phyloP scores from a whole-genome alignment of 2,113 vertebrate genomes.

The Tenebrosternarchus preto region DNA sequence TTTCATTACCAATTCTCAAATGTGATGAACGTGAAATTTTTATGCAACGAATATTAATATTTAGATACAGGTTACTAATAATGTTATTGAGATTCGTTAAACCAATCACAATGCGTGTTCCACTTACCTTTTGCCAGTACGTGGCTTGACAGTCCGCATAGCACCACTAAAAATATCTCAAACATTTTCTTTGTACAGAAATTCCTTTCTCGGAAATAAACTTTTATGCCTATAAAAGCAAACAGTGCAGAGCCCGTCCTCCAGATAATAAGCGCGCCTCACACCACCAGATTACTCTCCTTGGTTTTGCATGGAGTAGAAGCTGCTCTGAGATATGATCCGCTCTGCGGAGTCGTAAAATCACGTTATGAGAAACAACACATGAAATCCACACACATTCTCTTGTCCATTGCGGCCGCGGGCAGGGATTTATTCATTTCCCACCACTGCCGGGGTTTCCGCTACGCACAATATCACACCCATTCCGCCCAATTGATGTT shows the following conservation, averaged over 20 bases:
- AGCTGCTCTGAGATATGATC: slow-evolving; percentile 48
- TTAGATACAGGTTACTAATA: not conserved
- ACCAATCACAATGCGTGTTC: not conserved
- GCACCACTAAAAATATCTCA: slow-evolving; percentile 63
- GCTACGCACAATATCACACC: too few species aligned
- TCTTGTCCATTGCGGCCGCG: slow-evolving; percentile 63
- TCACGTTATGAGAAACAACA: slow-evolving; percentile 45
- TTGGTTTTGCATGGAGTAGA: slow-evolving; percentile 43
- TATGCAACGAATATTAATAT: not conserved
- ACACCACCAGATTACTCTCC: not conserved
- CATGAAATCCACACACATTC: slow-evolving; percentile 64
- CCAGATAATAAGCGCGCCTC: slow-evolving; percentile 23
- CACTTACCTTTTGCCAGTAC: slow-evolving; percentile 72
- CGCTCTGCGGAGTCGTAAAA: slow-evolving; percentile 58
- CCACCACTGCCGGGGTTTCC: slow-evolving; percentile 65
- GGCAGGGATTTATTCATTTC: slow-evolving; percentile 74
- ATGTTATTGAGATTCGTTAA: not conserved
- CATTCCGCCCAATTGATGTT: too few species aligned
- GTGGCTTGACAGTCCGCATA: slow-evolving; percentile 73
- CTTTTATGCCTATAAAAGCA: not conserved
- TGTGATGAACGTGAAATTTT: not conserved
- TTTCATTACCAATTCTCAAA: not conserved
- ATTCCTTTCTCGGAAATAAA: slow-evolving; percentile 12
- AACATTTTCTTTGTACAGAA: slow-evolving; percentile 64
- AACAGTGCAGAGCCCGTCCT: slow-evolving; percentile 13